phyloP scores from a whole-genome alignment of 2,888 invertebrate species.

The Odontocerum albicorne region DNA sequence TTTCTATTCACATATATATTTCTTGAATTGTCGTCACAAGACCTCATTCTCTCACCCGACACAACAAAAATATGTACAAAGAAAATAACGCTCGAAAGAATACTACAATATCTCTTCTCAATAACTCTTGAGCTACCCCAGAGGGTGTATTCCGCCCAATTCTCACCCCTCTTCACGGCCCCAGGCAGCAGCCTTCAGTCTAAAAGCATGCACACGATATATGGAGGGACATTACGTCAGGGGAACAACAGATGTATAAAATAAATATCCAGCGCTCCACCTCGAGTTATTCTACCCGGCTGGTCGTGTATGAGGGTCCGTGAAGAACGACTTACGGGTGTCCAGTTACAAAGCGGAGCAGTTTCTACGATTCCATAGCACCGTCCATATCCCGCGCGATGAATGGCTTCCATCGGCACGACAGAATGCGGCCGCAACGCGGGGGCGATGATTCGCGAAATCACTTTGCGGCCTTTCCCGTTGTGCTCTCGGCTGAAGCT shows the following conservation, averaged over 20 bases:
- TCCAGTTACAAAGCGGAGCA: conserved; percentile 19
- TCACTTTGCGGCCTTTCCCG: conserved; percentile 36
- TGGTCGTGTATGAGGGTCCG: too few relatives aligned
- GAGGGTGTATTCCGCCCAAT: conserved; percentile 2
- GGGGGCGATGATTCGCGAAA: conserved; percentile 38
- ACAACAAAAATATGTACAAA: too few relatives aligned
- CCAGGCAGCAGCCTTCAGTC: conserved; percentile 59
- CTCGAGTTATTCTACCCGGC: too few relatives aligned
- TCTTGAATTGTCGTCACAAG: too few relatives aligned
- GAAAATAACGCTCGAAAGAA: too few relatives aligned
- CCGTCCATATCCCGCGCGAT: conserved; percentile 10
- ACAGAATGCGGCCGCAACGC: conserved; percentile 39
- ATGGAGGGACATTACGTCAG: conserved; percentile 68
- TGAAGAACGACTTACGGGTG: conserved; percentile 20
- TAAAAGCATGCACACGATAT: conserved; percentile 64
- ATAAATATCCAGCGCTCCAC: conserved; percentile 59
- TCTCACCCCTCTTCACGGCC: conserved; percentile 37
- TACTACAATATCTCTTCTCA: conserved; percentile 36
- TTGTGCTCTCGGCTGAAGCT: conserved; percentile 28
- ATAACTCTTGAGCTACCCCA: conserved; percentile 29
- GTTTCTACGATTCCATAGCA: conserved; percentile 9
- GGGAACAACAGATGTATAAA: conserved; percentile 60
- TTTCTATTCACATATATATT: too few relatives aligned
- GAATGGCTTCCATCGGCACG: conserved; percentile 33
- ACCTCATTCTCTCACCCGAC: too few relatives aligned